Conservation (phyloP, 2,113 vertebrate genomes). For the Zapornia atra region DNA sequence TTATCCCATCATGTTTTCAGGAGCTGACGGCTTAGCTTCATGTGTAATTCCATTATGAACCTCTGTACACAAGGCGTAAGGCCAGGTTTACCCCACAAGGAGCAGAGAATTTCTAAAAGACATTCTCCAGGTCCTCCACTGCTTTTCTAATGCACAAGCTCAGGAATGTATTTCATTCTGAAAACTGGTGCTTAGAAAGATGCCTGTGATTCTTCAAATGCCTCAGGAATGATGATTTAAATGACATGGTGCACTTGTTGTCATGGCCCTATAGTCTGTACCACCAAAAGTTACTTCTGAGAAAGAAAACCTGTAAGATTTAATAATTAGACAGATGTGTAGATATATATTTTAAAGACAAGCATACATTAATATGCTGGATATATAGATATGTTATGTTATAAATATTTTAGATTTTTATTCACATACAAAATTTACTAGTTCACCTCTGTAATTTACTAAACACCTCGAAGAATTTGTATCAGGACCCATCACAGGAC, state of each 20-base stretch:
- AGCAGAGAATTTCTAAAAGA: background rate
- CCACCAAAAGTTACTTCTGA: background rate
- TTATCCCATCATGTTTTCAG: background rate
- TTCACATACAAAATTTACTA: background rate
- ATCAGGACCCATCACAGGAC: background rate
- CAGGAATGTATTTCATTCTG: background rate
- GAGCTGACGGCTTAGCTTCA: background rate
- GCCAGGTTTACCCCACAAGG: background rate
- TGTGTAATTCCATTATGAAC: background rate
- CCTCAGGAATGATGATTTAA: background rate
- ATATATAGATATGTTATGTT: too few species aligned
- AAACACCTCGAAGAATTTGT: background rate
- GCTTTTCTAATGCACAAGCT: background rate
- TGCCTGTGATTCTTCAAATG: background rate
- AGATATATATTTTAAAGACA: background rate
- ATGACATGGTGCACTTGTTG: background rate
- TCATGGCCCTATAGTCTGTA: background rate
- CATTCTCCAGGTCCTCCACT: background rate
- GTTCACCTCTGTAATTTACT: background rate
- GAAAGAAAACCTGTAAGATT: background rate
- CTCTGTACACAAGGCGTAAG: background rate
- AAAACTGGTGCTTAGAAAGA: background rate
- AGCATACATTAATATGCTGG: too few species aligned
- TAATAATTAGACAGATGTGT: background rate
- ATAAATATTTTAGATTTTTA: too few species aligned